Base-by-base conservation (phyloP, 1,140 invertebrate genomes). In the Apis mellifera region DNA sequence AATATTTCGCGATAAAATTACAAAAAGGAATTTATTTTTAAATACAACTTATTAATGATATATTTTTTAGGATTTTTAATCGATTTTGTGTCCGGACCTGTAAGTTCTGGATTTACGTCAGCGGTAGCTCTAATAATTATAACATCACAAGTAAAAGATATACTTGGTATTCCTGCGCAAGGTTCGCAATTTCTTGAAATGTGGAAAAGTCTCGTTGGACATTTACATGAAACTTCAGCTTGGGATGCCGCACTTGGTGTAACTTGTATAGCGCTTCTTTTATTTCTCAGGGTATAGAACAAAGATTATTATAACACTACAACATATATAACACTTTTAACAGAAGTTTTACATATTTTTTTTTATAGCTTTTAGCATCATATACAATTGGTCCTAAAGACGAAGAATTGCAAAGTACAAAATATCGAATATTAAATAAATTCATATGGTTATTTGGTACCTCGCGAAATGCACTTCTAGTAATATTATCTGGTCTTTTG, bases 1-100 rank as follows among this genome's bases (percentile, higher is more conserved):
- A 68, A 76, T 19, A 5, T 52, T 65, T 19, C 9, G 15, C 9
- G 4, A 19, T n/a, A 76, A 26, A 32, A 21, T 42, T 7, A 42
- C 5, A 42, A 42, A 42, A 5, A 42, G 7, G 5, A 19, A 26
- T 71, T 62, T 26, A 12, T 62, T 42, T 42, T 42, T 19, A 50
- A 3, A 15, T 32, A 50, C 26, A 13, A 57, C 9, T 48, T 59
- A 32, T 32, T 48, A n/a, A 69, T 69, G 4, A 23, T 23, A 19
- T 50, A 9, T 32, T 70, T 91, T 93, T 42, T 92, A 97, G 98
- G 98, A 66, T 98, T 99, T 91, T 94, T 99, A 54, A 97, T 99
- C 71, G 97, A 99, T 93, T 99, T 98, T 92, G 98, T 99, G 1
- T 98, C 98, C 0, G 97, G 97, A 9, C 98, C 98, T 0, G 98